phyloP scores from a whole-genome alignment of 2,888 invertebrate species.

The Blastobasis adustella region DNA sequence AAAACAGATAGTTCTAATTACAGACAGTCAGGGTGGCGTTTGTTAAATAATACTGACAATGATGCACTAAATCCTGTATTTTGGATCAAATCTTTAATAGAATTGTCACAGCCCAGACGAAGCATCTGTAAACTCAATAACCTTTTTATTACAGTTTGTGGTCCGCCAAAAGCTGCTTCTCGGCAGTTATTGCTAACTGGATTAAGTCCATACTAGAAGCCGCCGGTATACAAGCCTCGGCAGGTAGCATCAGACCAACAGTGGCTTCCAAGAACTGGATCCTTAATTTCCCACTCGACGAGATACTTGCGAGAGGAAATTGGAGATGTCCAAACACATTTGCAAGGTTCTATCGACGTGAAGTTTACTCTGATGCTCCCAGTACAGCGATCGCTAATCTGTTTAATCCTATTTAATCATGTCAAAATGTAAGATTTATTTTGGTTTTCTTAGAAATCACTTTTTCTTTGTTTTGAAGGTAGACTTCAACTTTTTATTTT shows the following conservation, averaged over 20 bases:
- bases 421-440: too few relatives aligned
- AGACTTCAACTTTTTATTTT: too few relatives aligned
- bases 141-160: conserved; percentile 11
- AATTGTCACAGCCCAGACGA: not conserved
- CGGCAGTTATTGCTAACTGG: conserved; percentile 15
- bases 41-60: conserved; percentile 2
- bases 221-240: conserved; percentile 13
- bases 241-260: conserved; percentile 18
- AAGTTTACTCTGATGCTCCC: too few relatives aligned
- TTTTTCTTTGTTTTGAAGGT: too few relatives aligned
- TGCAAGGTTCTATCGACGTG: too few relatives aligned
- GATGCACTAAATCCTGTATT: conserved; percentile 6
- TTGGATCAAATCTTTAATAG: conserved; percentile 2
- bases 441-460: too few relatives aligned
- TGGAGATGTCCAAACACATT: too few relatives aligned
- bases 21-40: conserved; percentile 16
- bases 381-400: too few relatives aligned
- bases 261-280: too few relatives aligned
- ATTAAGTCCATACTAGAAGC: conserved; percentile 12
- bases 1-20: conserved; percentile 14
- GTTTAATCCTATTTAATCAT: too few relatives aligned
- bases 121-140: not conserved
- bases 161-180: conserved; percentile 8
- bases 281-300: too few relatives aligned
- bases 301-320: too few relatives aligned